Percentiles rank a stretch among this genome's conserved stretches.
These are phyloP conservation scores for Lasiurus cinereus DNA, from an alignment of 2,113 vertebrate genomes.

Conservation along the genomic window DNA sequence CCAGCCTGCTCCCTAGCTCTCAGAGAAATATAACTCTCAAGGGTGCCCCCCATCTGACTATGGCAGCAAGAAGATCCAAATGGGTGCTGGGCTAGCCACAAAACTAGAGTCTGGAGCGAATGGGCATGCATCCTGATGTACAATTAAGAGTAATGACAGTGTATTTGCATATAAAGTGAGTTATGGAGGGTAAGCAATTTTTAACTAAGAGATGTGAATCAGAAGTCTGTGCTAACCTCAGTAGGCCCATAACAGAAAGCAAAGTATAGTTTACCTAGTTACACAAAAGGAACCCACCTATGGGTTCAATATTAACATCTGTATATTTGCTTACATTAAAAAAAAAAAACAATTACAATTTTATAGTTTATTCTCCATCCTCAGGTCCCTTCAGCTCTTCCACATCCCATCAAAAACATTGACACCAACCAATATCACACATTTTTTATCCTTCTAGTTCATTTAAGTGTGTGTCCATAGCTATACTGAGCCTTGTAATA, in stretches of 20 bases:
- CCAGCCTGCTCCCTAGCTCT: not conserved
- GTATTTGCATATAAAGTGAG: not conserved
- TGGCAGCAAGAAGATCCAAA: not conserved
- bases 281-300: not conserved
- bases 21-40: not conserved
- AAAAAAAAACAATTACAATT: not conserved
- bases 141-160: not conserved
- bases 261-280: not conserved
- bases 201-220: not conserved
- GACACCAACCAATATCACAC: not conserved
- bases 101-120: not conserved
- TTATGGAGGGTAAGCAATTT: not conserved
- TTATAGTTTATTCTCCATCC: not conserved
- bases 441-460: not conserved
- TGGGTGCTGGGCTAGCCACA: not conserved
- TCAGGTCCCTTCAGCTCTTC: not conserved
- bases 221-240: not conserved
- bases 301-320: not conserved
- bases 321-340: slow-evolving; percentile 6
- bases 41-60: not conserved
- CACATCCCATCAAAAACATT: not conserved
- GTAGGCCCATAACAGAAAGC: not conserved
- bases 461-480: not conserved
- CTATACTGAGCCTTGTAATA: not conserved
- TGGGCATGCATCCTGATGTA: not conserved